Evolutionary conservation across 2,888 invertebrate species (phyloP), one percentile per base, ranked within the genome.

Genomic region (Volucella inflata): DNA sequence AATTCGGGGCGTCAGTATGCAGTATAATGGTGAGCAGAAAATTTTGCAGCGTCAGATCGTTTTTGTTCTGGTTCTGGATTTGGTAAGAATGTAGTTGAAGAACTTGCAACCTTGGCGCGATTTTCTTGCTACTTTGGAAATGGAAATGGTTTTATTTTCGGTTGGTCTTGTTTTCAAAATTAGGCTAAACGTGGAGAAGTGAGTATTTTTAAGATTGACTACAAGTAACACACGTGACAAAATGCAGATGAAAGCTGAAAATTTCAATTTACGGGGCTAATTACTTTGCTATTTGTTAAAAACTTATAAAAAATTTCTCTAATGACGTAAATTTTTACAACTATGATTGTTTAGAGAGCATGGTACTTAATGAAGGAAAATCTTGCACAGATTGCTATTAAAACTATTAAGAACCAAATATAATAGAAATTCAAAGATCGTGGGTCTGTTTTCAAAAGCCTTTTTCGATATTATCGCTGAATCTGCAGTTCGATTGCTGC

Each of bases 181-280:
- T 64, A 12, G 12, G 40, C 59, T 21, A 70, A 53, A 80, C 75
- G 75, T 80, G 75, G 50, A 67, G 50, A 71, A 48, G 40, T 46
- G 21, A n/a, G 30, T 14, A 70, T 65, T 60, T 55, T 2, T 17
- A 12, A 57, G n/a, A 48, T 64, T 50, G 50, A 38, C 50, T 40
- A 51, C 44, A 50, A 71, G 46, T 55, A 38, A 11, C 44, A 64
- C 74, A 79, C 74, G 79, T 75, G 79, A 84, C 59, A 50, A 79
- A 74, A 75, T 74, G 50, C 21, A 64, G 12, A 6, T 30, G 30
- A 30, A 30, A 6, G 30, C 6, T 30, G 6, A 30, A 30, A 30
- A 6, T 6, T 6, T 30, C 6, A 30, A 6, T 30, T 30, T 30
- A 2, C 30, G 30, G 6, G 1, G 30, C 4, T 0, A 30, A 30